Base-by-base conservation (phyloP, 2,113 vertebrate genomes). In the Apteryx mantelli region DNA sequence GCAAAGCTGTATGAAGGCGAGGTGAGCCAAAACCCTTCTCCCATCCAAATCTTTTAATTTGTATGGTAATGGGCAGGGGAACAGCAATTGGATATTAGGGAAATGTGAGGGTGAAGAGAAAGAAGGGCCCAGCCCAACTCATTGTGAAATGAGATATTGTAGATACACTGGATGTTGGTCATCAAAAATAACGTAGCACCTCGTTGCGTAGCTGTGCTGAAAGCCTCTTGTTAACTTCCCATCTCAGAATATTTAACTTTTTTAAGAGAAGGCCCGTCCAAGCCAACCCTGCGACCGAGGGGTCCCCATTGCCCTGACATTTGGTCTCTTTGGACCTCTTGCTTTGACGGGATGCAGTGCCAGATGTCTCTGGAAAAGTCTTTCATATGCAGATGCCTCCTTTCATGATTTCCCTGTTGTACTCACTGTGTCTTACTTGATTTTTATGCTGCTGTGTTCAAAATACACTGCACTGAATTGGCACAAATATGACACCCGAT, bases 351-450 rank as follows among this genome's bases (percentile, higher is more conserved):
- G 42, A 4, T 11, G 4, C 12, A 1, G 48, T 48, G 46, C 55
- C 55, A 56, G 26, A 15, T 30, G 55, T 17, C 46, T 48, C 55
- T 56, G 55, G 55, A 56, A 30, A 56, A 30, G 55, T 21, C 70
- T 48, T 64, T 73, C 64, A 30, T 48, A 48, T 5, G 5, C 7
- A 1, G 55, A 30, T 11, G 0, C 17, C 46, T 28, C 21, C 20
- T 50, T 21, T 30, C 50, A 30, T 58, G 0, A 2, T 17, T 6
- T 38, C 42, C 40, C 24, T 36, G 34, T 12, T 2, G 5, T 6
- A 5, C 80, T 48, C 53, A 4, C 5, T 11, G 18, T 24, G 11
- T 5, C 61, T 8, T 36, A 6, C 7, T 44, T 5, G 8, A 40
- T 40, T 18, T 68, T n/a, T 9, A 11, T 3, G 11, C 22, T 11